Evolutionary conservation across 2,888 invertebrate species (phyloP).

Genomic region (Tipula confusa): DNA sequence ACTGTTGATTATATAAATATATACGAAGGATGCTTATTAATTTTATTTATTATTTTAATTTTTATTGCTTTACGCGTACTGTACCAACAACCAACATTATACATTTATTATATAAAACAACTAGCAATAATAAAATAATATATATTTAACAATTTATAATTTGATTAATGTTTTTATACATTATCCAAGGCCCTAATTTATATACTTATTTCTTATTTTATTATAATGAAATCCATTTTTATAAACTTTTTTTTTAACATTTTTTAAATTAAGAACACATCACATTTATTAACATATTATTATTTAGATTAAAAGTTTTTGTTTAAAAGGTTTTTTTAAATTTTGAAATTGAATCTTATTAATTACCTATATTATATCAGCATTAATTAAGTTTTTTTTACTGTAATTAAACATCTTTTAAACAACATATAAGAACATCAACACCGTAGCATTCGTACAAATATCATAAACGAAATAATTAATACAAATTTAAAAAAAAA

Average conservation of each 20-base stretch:
- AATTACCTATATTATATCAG: background rate
- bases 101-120: conserved; percentile 5
- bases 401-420: background rate
- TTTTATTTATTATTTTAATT: background rate
- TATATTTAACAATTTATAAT: background rate
- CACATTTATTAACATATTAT: background rate
- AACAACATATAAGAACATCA: background rate
- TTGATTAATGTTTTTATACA: background rate
- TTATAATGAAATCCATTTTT: background rate
- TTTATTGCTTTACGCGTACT: background rate
- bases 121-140: background rate
- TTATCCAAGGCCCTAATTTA: background rate
- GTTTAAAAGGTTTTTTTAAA: background rate
- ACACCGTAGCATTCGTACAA: conserved; percentile 12
- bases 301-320: background rate
- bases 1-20: conserved; percentile 26
- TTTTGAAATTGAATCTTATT: background rate
- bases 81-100: background rate
- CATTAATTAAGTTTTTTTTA: background rate
- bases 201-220: background rate
- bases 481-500: background rate
- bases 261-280: conserved; percentile 3
- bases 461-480: conserved; percentile 4
- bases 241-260: background rate
- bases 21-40: background rate